These are phyloP conservation scores for Leptopilina clavipes DNA, from an alignment of 1,140 invertebrate species.

Conservation along the genomic window DNA sequence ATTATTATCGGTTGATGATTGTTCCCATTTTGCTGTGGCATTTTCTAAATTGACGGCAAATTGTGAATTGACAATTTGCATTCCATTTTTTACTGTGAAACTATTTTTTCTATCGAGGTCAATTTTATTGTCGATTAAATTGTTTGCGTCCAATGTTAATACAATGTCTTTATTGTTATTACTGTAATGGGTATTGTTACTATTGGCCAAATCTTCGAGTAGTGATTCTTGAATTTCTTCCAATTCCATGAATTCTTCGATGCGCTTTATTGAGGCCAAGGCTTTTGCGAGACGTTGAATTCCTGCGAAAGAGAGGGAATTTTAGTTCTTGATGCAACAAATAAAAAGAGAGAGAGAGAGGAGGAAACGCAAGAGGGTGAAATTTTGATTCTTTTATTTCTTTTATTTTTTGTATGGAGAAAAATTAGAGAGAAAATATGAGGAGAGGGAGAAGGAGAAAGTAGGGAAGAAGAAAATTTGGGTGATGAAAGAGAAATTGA, in stretches of 20 bases:
- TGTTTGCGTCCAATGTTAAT: background rate
- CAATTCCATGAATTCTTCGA: slow-evolving; percentile 83
- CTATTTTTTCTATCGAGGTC: background rate
- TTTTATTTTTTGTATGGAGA: too few species aligned
- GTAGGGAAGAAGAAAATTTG: too few species aligned
- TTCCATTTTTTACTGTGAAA: background rate
- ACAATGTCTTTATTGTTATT: background rate
- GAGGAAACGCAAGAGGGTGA: too few species aligned
- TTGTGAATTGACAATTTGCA: background rate
- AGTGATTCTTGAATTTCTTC: slow-evolving; percentile 75
- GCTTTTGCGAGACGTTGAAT: slow-evolving; percentile 51
- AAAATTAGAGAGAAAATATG: too few species aligned
- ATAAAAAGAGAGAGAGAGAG: too few species aligned
- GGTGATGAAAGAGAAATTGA: too few species aligned
- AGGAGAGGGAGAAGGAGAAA: too few species aligned
- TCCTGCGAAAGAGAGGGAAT: slow-evolving; percentile 38
- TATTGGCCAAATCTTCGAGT: slow-evolving; percentile 11
- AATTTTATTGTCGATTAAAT: background rate
- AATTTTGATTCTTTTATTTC: too few species aligned
- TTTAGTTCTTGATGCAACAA: slow-evolving; percentile 29
- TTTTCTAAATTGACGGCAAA: slow-evolving; percentile 64
- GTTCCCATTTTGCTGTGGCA: slow-evolving; percentile 79
- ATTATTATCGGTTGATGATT: slow-evolving; percentile 74
- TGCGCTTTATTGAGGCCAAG: slow-evolving; percentile 79
- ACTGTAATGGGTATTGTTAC: background rate